A percentile compares a stretch with the other conserved stretches of the same genome.
Evolutionary conservation across 2,113 vertebrate genomes (phyloP).

Genomic region (Platichthys flesus): DNA sequence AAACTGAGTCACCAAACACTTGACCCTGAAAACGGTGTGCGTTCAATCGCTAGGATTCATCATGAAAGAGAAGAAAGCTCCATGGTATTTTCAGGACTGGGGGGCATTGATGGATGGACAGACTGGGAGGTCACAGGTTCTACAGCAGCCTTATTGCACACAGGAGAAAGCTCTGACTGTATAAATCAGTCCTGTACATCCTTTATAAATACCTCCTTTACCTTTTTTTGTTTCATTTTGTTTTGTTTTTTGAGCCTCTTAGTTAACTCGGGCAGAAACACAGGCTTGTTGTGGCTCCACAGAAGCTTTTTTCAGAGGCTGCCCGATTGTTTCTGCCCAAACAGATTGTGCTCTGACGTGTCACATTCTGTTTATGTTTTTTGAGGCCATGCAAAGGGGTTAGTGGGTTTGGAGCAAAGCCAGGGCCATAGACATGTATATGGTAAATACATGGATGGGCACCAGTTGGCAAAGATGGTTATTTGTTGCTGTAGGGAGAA

Average conservation of each 20-base stretch:
- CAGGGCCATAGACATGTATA: conserved; percentile 3
- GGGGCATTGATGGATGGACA: conserved; percentile 34
- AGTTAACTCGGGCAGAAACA: background rate
- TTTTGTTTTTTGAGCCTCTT: background rate
- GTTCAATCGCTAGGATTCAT: conserved; percentile 1
- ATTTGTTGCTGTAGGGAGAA: conserved; percentile 1
- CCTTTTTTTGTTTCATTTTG: background rate
- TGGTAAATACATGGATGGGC: conserved; percentile 6
- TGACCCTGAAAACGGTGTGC: conserved; percentile 12
- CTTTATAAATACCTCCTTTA: background rate
- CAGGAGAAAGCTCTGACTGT: conserved; percentile 26
- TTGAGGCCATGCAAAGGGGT: background rate
- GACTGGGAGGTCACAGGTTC: conserved; percentile 33
- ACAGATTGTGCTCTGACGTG: conserved; percentile 7
- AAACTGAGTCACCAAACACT: conserved; percentile 28
- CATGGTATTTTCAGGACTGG: background rate
- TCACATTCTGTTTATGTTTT: background rate
- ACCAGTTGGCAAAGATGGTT: background rate
- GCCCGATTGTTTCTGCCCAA: conserved; percentile 1
- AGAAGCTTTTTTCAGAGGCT: conserved; percentile 8
- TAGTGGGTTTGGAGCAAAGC: conserved; percentile 4
- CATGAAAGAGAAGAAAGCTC: conserved; percentile 13
- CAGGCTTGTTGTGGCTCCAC: background rate
- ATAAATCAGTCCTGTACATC: conserved; percentile 35
- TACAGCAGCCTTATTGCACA: conserved; percentile 64